Evolutionary conservation across 1,140 invertebrate genomes (phyloP), one percentile per base, ranked within the genome.

Genomic region (Lepidostoma basale): DNA sequence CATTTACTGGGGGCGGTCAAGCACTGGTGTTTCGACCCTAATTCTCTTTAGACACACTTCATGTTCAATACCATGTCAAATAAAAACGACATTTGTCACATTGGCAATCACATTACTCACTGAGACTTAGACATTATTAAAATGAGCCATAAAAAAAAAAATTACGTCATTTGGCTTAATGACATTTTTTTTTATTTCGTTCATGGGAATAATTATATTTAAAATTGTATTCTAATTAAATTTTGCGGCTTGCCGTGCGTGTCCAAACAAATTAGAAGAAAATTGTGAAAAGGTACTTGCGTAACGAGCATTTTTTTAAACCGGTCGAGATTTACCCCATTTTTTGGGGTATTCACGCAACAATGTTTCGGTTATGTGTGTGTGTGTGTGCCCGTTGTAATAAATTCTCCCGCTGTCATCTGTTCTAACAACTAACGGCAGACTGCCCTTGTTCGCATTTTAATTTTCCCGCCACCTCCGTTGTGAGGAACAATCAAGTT

Each of bases 201-300:
- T 3, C 8, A 42, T 42, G 14, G n/a, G 14, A 49, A 23, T 23
- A 23, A 49, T 12, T 14, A 30, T 28, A 12, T 54, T 54, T 30
- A 28, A 26, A 33, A 25, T 54, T 49, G 18, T 20, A 45, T 22
- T 47, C 8, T 59, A 59, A 59, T 59, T 40, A 59, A 9, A 59
- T 59, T 59, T 39, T 40, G 54, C 54, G 54, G 54, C 40, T 22
- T 12, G 16, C 54, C 14, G 23, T 59, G 54, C 54, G 33, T 59
- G 54, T 23, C 22, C 16, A 36, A 56, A 36, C 40, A 59, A 40
- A 59, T 39, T 59, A 12, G 54, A 59, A 36, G 33, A 40, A 3
- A 39, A 9, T 54, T 20, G 14, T 28, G 33, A 54, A 49, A 20
- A 2, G 1, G 45, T 26, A 49, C n/a, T n/a, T n/a, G n/a, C n/a